Evolutionary conservation across 2,113 vertebrate species (phyloP), one percentile per base, ranked within the genome.

Genomic region (Spea bombifrons): DNA sequence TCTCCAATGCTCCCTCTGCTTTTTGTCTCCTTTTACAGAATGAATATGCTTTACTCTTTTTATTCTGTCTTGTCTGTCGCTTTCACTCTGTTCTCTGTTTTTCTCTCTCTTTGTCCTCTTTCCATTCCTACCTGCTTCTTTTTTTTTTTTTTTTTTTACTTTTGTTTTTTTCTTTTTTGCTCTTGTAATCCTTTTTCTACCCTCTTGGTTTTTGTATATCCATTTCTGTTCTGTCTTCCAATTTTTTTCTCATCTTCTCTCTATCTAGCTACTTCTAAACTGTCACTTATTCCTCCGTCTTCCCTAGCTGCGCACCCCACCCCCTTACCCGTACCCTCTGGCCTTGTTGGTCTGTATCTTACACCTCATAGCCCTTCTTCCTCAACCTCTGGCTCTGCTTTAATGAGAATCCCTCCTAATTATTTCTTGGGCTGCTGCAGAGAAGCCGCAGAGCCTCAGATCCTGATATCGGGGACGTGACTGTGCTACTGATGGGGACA

Each of bases 341-440:
- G 75, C 75, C 75, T 59, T 10, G 52, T 45, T 52, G 78, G 71
- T 61, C 78, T 80, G 66, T 80, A 68, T 68, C 66, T 55, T 83
- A 77, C 12, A 78, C 75, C 83, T 82, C 84, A 46, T 68, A 86
- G 85, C 89, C 87, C 90, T 90, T 74, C 65, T 80, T 48, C 55
- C 70, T 74, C 92, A 73, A 79, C 77, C 77, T 79, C 70, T 79
- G 77, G 92, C 94, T 94, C 91, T 88, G 82, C 91, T 92, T 95
- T 98, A 98, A 98, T 98, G 96, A 98, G 95, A 96, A 95, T 93
- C 93, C 89, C 94, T 96, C 92, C 95, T 98, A 96, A 98, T 98
- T 96, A 97, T 98, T 95, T 95, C 95, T 91, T 94, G 93, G 96
- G 94, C 94, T 94, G 93, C 91, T 93, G 94, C 93, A 86, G 84